A percentile compares a stretch with the other conserved stretches of the same genome.
Conservation (phyloP, 1,140 invertebrate species). For the Physella acuta region DNA sequence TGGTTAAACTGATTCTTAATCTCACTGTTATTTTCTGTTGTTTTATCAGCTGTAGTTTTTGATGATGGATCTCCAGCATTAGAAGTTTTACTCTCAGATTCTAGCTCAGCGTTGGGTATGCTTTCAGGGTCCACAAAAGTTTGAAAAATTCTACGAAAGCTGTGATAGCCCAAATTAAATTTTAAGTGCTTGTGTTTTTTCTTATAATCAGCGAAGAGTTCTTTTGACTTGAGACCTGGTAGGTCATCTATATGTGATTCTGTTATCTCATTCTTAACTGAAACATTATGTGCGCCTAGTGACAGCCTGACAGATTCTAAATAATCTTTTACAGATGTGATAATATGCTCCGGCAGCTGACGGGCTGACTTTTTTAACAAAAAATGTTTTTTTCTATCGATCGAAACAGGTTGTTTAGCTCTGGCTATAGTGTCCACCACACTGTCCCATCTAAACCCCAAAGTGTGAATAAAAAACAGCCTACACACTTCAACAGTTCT, state of each 20-base stretch:
- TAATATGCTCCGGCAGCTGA: conserved; percentile 6
- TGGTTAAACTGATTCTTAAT: too few relatives aligned
- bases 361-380: not conserved
- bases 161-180: conserved; percentile 13
- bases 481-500: conserved; percentile 2
- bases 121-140: not conserved
- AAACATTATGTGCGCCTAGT: not conserved
- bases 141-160: conserved; percentile 8
- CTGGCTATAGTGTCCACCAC: not conserved
- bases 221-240: not conserved
- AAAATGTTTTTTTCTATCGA: too few relatives aligned
- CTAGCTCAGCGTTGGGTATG: too few relatives aligned
- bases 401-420: too few relatives aligned
- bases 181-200: not conserved
- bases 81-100: too few relatives aligned
- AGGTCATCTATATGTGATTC: not conserved
- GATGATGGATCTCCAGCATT: too few relatives aligned
- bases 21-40: not conserved
- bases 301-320: not conserved
- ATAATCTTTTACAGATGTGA: conserved; percentile 2
- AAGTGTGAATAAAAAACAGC: conserved; percentile 14
- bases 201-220: not conserved
- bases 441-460: conserved; percentile 18
- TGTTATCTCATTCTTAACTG: not conserved
- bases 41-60: too few relatives aligned